Base-by-base conservation (phyloP, 2,113 vertebrate species). In the Xiphophorus maculatus region DNA sequence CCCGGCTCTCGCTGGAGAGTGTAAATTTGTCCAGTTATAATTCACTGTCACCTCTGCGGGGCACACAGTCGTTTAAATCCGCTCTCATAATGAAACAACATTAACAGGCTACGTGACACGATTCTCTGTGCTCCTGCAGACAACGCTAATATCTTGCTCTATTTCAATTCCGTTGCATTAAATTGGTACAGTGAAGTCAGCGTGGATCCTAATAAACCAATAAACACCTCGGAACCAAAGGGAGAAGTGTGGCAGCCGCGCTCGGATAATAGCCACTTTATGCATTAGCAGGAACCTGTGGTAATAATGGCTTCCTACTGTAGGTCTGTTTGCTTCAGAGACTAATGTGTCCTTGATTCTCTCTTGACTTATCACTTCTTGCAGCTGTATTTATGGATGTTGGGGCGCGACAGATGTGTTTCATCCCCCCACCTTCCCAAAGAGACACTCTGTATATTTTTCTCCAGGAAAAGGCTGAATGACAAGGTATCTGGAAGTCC, bases 251-350 rank as follows among this genome's bases (percentile, higher is more conserved):
- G 58, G 77, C 75, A 69, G 83, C 76, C 27, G 65, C 1, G 79
- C 74, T 85, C 83, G 22, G 78, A 82, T 90, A 84, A 91, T 82
- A 81, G 83, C 76, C 85, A 79, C 88, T 90, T 89, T 73, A 73
- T 79, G 82, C 86, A 88, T 90, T 87, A 90, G 81, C 81, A 61
- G 84, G 90, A 84, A 88, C 85, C 84, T 89, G 83, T 84, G 80
- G 84, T 87, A 81, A 86, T 89, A 87, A 87, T 63, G 81, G 27
- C 70, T 87, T 70, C 71, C 72, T 74, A 76, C 77, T 79, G 74
- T 66, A 83, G 87, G 63, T 44, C 42, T 8, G 4, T 1, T 29
- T 64, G 0, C 60, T 66, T 29, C 32, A 32, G 60, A 81, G 73
- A 84, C 79, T 71, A 84, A 88, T 75, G 85, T 71, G 80, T 22